These are phyloP conservation scores for Pagrus major DNA, from an alignment of 2,113 vertebrate species.

Conservation along the genomic window DNA sequence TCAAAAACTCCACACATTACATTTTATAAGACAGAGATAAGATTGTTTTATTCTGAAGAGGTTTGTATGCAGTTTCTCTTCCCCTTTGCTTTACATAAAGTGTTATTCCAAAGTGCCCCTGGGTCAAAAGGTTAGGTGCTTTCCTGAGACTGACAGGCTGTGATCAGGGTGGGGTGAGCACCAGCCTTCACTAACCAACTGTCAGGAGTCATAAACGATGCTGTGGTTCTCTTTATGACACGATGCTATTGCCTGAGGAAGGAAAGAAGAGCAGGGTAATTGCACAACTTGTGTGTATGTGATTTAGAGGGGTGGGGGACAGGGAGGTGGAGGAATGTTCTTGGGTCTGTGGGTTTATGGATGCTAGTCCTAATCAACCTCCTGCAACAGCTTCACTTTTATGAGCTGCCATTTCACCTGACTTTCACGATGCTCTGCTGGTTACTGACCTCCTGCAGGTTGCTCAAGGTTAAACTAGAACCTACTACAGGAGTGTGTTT, in stretches of 20 bases:
- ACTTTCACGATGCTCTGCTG: constrained; percentile 15
- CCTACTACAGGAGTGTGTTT: neutral
- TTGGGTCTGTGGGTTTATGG: constrained; percentile 30
- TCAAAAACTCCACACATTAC: neutral
- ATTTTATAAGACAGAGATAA: constrained; percentile 6
- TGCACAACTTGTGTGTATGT: constrained; percentile 28
- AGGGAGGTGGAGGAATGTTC: neutral
- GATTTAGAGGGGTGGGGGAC: constrained; percentile 24
- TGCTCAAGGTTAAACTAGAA: constrained; percentile 25
- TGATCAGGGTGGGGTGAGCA: neutral
- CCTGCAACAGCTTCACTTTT: constrained; percentile 34
- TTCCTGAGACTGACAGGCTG: constrained; percentile 27
- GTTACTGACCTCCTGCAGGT: constrained; percentile 34
- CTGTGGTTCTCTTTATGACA: constrained; percentile 34
- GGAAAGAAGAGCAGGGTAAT: constrained; percentile 23
- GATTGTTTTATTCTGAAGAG: neutral
- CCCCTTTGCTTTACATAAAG: neutral
- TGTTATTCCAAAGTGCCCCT: constrained; percentile 7
- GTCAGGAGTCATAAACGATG: constrained; percentile 49
- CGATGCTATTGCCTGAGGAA: constrained; percentile 4
- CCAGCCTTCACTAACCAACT: constrained; percentile 32
- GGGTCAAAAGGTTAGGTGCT: constrained; percentile 36
- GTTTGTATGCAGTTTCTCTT: neutral
- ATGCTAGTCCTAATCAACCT: constrained; percentile 31
- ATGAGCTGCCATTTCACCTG: constrained; percentile 34